These are phyloP conservation scores for Ophiothrix spiculata DNA, from an alignment of 35 echinoderm and acorn worm genomes.

Conservation along the genomic window DNA sequence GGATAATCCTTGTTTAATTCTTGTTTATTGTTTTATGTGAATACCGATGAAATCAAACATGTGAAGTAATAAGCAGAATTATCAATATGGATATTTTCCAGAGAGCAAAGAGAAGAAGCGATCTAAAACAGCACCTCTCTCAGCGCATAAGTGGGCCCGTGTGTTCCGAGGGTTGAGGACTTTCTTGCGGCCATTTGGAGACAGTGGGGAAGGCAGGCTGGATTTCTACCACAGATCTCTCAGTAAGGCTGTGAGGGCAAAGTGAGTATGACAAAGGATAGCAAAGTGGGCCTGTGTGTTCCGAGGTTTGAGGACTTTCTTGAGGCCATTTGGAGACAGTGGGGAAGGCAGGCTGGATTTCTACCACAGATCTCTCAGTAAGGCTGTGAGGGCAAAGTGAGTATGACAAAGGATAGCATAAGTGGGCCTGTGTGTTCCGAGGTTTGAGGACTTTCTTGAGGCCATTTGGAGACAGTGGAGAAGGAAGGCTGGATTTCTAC, in stretches of 20 bases:
- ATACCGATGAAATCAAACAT: too few species aligned
- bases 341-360: constrained; percentile 94
- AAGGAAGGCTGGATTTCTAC: constrained; percentile 94
- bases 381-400: constrained; percentile 31
- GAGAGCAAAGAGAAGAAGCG: constrained; percentile 52
- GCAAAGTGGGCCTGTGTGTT: constrained; percentile 69
- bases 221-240: too few species aligned
- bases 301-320: constrained; percentile 70
- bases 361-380: constrained; percentile 78
- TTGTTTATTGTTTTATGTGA: too few species aligned
- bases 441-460: constrained; percentile 70
- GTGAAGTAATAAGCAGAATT: too few species aligned
- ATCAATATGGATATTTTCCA: constrained; percentile 8
- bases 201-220: too few species aligned
- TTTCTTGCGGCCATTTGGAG: too few species aligned
- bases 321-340: constrained; percentile 84
- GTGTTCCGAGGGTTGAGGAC: constrained; percentile 88
- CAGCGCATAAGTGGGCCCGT: constrained; percentile 82
- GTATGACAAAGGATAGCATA: too few species aligned
- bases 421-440: constrained; percentile 72
- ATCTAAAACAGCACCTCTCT: constrained; percentile 60
- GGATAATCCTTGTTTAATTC: too few species aligned
- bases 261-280: too few species aligned
- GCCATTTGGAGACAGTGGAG: constrained; percentile 91
- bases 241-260: too few species aligned